phyloP scores from a whole-genome alignment of 2,797 vertebrate species.

The Pachyuromys duprasi region DNA sequence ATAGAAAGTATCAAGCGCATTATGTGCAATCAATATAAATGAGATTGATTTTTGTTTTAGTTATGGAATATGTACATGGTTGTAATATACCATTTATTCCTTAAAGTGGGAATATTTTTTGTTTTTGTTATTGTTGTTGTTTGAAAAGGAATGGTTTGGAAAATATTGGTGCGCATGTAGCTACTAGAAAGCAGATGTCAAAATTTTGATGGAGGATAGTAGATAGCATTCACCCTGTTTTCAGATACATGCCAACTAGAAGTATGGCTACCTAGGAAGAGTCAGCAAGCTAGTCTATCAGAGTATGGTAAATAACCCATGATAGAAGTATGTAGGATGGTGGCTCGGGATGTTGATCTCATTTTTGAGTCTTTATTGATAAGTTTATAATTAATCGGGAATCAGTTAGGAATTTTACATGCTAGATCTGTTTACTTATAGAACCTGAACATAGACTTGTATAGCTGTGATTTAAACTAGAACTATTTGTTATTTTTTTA shows the following conservation, averaged over 20 bases:
- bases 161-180: neutral
- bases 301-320: no score
- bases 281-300: no score
- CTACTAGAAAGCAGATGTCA: conserved; percentile 17
- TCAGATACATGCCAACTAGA: neutral
- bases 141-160: neutral
- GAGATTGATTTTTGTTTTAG: neutral
- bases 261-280: neutral
- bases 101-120: neutral
- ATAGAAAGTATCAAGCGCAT: neutral
- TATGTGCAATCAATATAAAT: neutral
- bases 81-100: conserved; percentile 22
- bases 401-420: neutral
- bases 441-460: neutral
- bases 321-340: neutral
- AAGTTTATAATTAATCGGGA: neutral
- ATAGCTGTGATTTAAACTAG: conserved; percentile 15
- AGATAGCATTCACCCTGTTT: conserved; percentile 5
- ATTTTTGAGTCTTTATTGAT: conserved; percentile 12
- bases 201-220: neutral
- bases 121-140: neutral
- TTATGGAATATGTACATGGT: neutral
- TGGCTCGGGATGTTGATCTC: neutral
- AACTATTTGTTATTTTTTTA: conserved; percentile 45
- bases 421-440: conserved; percentile 17